A percentile compares a stretch with the other conserved stretches of the same genome.
These are phyloP conservation scores for Venturia canescens DNA, from an alignment of 1,140 invertebrate genomes.

Conservation along the genomic window DNA sequence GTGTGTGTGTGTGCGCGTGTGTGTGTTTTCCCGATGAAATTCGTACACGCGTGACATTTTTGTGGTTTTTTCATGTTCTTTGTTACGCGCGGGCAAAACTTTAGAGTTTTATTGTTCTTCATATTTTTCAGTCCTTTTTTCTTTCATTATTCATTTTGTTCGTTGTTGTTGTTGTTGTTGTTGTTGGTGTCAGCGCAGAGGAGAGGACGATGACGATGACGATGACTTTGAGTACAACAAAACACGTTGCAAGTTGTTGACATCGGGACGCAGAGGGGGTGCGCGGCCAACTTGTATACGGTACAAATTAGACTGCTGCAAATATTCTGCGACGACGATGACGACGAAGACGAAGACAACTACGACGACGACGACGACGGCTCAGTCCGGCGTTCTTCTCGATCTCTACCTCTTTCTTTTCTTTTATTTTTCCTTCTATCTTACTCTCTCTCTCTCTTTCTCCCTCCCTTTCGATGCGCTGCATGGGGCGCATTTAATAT, in stretches of 20 bases:
- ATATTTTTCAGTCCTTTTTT: not conserved
- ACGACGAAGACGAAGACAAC: constrained; percentile 42
- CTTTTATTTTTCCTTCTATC: constrained; percentile 36
- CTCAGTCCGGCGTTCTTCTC: constrained; percentile 69
- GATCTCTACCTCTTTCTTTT: constrained; percentile 57
- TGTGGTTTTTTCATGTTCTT: not conserved
- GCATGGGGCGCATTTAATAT: constrained; percentile 25
- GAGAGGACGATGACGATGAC: constrained; percentile 71
- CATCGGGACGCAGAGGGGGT: constrained; percentile 26
- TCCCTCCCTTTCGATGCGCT: constrained; percentile 1
- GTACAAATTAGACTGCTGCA: constrained; percentile 1
- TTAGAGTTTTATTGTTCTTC: not conserved
- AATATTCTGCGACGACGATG: constrained; percentile 54
- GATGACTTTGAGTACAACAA: constrained; percentile 56
- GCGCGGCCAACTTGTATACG: not conserved
- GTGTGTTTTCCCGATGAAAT: not conserved
- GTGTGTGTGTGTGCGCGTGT: too few relatives aligned
- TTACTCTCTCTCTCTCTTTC: not conserved
- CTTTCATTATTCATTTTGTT: not conserved
- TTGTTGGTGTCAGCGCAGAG: constrained; percentile 63
- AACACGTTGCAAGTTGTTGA: not conserved
- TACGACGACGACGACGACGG: constrained; percentile 58
- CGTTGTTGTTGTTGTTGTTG: constrained; percentile 34
- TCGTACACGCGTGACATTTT: not conserved
- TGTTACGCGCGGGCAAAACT: not conserved